Percentiles rank a stretch among this genome's conserved stretches.
phyloP scores from a whole-genome alignment of 2,888 invertebrate species.

The Troides oblongomaculatus region DNA sequence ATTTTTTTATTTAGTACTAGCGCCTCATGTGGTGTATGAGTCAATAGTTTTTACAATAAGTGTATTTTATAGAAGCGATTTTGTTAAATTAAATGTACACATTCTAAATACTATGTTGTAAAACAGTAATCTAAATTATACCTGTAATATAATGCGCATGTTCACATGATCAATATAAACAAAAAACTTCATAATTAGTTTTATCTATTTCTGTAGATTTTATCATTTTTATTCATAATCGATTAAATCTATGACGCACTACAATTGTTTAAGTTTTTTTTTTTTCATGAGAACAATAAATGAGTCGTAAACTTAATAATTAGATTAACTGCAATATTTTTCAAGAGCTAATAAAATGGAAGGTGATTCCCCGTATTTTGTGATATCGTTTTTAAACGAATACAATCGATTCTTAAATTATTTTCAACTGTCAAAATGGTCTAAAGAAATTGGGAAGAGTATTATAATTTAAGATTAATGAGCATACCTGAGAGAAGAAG shows the following conservation, averaged over 20 bases:
- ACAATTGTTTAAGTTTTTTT: too few relatives aligned
- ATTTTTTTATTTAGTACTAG: slow-evolving; percentile 30
- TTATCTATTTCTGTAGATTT: not conserved
- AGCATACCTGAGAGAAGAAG: slow-evolving; percentile 58
- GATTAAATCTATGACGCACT: too few relatives aligned
- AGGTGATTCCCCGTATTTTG: not conserved
- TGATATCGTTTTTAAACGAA: not conserved
- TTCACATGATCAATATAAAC: too few relatives aligned
- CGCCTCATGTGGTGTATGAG: not conserved
- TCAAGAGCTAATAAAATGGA: not conserved
- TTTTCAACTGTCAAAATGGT: not conserved
- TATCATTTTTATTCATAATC: not conserved
- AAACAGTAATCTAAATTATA: too few relatives aligned
- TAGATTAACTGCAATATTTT: not conserved
- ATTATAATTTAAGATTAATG: not conserved
- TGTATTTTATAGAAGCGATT: not conserved
- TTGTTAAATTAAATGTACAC: not conserved
- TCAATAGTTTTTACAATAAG: not conserved
- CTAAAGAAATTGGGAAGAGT: not conserved
- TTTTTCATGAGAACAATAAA: not conserved
- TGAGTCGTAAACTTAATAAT: slow-evolving; percentile 4
- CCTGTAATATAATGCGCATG: too few relatives aligned
- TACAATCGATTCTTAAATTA: not conserved
- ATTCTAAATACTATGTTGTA: not conserved
- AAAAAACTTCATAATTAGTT: not conserved